A percentile compares a stretch with the other conserved stretches of the same genome.
These are phyloP conservation scores for Rhinophrynus dorsalis DNA, from an alignment of 2,797 vertebrate genomes.

Conservation along the genomic window DNA sequence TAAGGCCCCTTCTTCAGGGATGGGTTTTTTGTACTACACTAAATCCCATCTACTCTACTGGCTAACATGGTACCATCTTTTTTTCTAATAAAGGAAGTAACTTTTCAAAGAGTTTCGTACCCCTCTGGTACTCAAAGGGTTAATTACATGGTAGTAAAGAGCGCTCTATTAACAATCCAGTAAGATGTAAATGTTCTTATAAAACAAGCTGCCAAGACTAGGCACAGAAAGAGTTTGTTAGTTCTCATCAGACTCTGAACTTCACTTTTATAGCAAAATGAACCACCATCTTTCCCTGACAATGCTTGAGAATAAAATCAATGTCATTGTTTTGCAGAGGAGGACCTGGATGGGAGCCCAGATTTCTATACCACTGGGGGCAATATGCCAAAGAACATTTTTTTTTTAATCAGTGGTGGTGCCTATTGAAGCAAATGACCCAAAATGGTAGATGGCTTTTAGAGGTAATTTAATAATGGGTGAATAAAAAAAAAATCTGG, in stretches of 20 bases:
- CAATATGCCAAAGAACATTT: slow-evolving; percentile 21
- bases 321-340: slow-evolving; percentile 10
- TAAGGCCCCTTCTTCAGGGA: no score
- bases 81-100: no score
- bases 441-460: slow-evolving; percentile 8
- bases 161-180: slow-evolving; percentile 14
- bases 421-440: not conserved
- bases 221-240: not conserved
- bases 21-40: no score
- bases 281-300: slow-evolving; percentile 3
- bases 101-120: no score
- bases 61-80: no score
- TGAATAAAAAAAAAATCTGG: not conserved
- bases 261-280: not conserved
- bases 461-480: not conserved
- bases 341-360: slow-evolving; percentile 31
- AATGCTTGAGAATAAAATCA: slow-evolving; percentile 26
- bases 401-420: not conserved
- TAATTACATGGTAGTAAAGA: no score
- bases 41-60: no score
- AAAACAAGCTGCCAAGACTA: not conserved
- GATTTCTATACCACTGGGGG: slow-evolving; percentile 19
- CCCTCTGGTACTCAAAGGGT: no score
- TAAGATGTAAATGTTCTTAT: not conserved
- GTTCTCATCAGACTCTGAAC: not conserved